Evolutionary conservation across 2,797 vertebrate genomes (phyloP).

Genomic region (Molossus molossus): DNA sequence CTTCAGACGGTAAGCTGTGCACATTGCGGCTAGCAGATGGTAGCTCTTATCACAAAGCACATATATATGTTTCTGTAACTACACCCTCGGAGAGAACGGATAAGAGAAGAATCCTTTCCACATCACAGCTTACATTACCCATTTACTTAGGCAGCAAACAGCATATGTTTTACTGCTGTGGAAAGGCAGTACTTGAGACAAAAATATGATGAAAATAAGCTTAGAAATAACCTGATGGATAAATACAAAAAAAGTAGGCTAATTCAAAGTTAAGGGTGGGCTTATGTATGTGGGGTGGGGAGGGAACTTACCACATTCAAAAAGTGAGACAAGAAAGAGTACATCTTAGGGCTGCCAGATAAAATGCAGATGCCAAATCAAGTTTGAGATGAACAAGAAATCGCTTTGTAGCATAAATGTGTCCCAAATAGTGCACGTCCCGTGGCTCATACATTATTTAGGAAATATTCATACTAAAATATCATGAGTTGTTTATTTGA

Average conservation of each 20-base stretch:
- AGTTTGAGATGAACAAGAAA: background rate
- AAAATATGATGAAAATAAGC: slow-evolving; percentile 81
- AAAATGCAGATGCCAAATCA: background rate
- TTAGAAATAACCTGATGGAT: slow-evolving; percentile 72
- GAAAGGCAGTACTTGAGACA: slow-evolving; percentile 80
- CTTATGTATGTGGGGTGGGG: too few relatives aligned
- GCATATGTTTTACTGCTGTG: slow-evolving; percentile 88
- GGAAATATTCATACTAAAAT: background rate
- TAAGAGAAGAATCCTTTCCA: slow-evolving; percentile 87
- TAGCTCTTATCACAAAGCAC: slow-evolving; percentile 89
- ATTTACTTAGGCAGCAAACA: slow-evolving; percentile 89
- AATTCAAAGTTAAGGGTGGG: background rate
- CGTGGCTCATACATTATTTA: background rate
- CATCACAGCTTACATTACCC: slow-evolving; percentile 90
- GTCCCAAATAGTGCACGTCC: background rate
- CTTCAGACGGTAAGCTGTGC: slow-evolving; percentile 89
- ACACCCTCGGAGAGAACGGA: slow-evolving; percentile 85
- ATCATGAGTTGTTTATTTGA: background rate
- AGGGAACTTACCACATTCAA: background rate
- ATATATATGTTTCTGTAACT: slow-evolving; percentile 89
- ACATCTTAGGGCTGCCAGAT: background rate
- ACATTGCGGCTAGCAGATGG: slow-evolving; percentile 90
- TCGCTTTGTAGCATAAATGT: background rate
- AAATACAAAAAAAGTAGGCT: slow-evolving; percentile 25
- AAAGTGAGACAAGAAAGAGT: background rate